These are phyloP conservation scores for Polypterus bichir DNA, from an alignment of 2,113 vertebrate species.

Conservation along the genomic window DNA sequence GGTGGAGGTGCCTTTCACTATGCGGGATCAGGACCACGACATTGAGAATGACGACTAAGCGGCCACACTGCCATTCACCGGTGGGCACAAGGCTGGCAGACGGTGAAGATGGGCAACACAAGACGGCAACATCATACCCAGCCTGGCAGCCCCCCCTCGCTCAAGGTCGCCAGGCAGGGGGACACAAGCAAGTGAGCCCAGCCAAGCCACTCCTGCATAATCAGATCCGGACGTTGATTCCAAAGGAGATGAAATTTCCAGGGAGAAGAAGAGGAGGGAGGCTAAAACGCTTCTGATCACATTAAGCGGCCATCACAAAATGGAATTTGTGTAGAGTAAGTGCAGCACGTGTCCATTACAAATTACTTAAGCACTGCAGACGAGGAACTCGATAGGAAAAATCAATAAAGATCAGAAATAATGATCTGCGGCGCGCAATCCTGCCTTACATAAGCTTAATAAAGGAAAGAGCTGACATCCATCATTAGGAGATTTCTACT, in stretches of 20 bases:
- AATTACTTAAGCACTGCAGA: conserved; percentile 63
- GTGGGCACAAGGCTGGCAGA: too few species aligned
- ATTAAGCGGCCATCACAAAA: conserved; percentile 67
- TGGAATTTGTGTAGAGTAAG: conserved; percentile 73
- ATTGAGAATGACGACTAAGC: too few species aligned
- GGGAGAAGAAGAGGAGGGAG: conserved; percentile 40
- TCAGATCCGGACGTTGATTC: conserved; percentile 43
- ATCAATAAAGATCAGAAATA: conserved; percentile 62
- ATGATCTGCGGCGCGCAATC: conserved; percentile 43
- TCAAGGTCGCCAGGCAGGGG: conserved; percentile 37
- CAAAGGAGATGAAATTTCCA: conserved; percentile 57
- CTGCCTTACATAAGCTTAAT: conserved; percentile 21
- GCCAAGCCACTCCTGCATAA: conserved; percentile 42
- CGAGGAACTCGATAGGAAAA: conserved; percentile 65
- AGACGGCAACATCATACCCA: too few species aligned
- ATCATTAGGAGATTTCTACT: conserved; percentile 42
- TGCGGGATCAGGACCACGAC: too few species aligned
- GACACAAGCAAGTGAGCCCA: conserved; percentile 40
- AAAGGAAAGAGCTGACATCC: conserved; percentile 43
- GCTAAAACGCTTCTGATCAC: conserved; percentile 65
- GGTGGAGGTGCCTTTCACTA: too few species aligned
- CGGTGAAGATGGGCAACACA: too few species aligned
- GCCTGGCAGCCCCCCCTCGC: conserved; percentile 15
- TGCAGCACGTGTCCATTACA: conserved; percentile 67
- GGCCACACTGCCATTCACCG: too few species aligned